Evolutionary conservation across 1,140 invertebrate species (phyloP), one percentile per base, ranked within the genome.

Genomic region (Bilobella aurantiaca): DNA sequence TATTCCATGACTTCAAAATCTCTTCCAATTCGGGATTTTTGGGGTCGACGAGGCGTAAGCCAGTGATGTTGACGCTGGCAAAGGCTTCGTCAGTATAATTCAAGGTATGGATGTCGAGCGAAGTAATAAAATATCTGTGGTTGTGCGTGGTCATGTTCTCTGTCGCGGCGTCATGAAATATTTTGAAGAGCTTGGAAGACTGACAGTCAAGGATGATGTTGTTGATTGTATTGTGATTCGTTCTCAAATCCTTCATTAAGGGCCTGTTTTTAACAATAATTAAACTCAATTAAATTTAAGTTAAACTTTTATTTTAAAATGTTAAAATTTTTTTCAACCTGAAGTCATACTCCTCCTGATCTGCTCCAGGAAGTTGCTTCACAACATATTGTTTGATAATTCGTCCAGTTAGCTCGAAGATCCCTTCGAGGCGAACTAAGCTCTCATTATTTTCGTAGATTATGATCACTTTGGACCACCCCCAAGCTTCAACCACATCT

Each of bases 1-100:
- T 18, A 5, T 53, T 53, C 49, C 49, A 53, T 8, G 49, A 53
- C 5, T 53, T 23, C 8, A 53, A 5, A 53, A 53, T 23, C 5
- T 5, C 49, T 23, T 53, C 14, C 5, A 21, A 77, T 76, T 56
- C 71, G 31, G 65, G 64, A 69, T 66, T 78, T 66, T n/a, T 75
- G 73, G 74, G 75, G 66, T 81, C 78, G 23, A 86, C 82, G 67
- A 84, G 75, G 70, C 84, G 80, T 74, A 83, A 85, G 37, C 83
- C 80, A 56, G 84, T 85, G 71, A 85, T 84, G 77, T 85, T 85
- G 67, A 85, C 82, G 73, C 82, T 83, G 75, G 84, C 84, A 75
- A 84, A 83, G 73, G 82, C 81, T 76, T 85, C 85, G 74, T 84
- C 82, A 71, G 85, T 82, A 63, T 84, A 77, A 73, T 85, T 81